A percentile compares a stretch with the other conserved stretches of the same genome.
phyloP scores from a whole-genome alignment of 2,113 vertebrate genomes.

The Mus spicilegus region DNA sequence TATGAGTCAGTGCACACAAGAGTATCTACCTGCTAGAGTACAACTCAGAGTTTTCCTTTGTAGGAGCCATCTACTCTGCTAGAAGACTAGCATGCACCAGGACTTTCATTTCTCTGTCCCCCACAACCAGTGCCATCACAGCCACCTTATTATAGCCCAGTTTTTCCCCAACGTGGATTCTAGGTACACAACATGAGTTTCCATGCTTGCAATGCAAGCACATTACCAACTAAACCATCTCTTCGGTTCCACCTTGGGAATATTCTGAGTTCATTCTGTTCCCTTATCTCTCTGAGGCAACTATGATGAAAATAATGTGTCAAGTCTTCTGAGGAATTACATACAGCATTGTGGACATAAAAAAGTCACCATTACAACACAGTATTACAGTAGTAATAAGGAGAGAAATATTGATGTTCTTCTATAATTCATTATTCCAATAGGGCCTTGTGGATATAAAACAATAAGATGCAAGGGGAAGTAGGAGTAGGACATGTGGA shows the following conservation, averaged over 20 bases:
- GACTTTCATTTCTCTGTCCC: not conserved
- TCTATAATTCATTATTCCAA: not conserved
- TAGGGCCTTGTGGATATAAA: accelerated
- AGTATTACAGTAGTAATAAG: not conserved
- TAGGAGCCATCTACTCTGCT: not conserved
- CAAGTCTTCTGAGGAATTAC: not conserved
- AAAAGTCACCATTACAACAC: not conserved
- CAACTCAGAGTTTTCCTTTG: not conserved
- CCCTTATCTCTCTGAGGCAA: not conserved
- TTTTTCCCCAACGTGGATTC: not conserved
- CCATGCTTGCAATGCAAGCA: not conserved
- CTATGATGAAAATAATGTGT: not conserved
- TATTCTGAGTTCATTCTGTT: not conserved
- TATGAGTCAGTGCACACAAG: not conserved
- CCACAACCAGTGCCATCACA: not conserved
- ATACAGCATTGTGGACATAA: not conserved
- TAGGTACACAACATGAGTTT: not conserved
- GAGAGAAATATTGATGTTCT: not conserved
- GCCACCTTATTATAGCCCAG: not conserved
- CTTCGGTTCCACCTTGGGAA: too few relatives aligned
- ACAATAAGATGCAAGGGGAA: not conserved
- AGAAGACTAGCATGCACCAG: accelerated
- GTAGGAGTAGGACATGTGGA: not conserved
- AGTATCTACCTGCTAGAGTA: too few relatives aligned
- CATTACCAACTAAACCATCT: too few relatives aligned